phyloP scores from a whole-genome alignment of 2,888 invertebrate genomes.

The Strigamia transsilvanica region DNA sequence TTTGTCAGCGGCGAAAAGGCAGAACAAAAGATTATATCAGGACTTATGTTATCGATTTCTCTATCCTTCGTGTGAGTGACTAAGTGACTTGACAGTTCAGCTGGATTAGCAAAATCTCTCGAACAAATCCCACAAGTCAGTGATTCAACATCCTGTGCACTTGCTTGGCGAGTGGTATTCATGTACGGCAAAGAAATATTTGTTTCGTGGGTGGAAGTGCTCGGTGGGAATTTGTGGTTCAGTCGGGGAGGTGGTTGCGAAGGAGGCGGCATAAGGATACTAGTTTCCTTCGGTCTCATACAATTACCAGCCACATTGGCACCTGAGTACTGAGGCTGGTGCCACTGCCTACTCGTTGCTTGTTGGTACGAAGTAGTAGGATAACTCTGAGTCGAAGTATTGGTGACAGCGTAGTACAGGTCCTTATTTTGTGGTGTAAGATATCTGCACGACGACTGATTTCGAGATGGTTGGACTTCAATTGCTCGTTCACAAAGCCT shows the following conservation, averaged over 20 bases:
- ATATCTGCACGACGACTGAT: not conserved
- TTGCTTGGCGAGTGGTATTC: too few species aligned
- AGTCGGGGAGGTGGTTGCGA: not conserved
- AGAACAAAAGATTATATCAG: slow-evolving; percentile 28
- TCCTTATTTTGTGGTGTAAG: not conserved
- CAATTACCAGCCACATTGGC: not conserved
- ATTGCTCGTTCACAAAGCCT: not conserved
- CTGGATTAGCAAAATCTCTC: not conserved
- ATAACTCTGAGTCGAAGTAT: not conserved
- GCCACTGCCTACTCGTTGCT: not conserved
- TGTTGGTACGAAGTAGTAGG: not conserved
- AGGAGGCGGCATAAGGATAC: not conserved
- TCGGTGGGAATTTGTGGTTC: not conserved
- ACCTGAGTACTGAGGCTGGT: not conserved
- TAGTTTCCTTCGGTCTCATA: not conserved
- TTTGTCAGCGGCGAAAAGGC: too few species aligned
- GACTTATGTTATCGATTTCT: not conserved
- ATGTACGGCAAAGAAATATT: too few species aligned
- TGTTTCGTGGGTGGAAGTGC: not conserved
- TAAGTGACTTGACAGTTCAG: slow-evolving; percentile 16
- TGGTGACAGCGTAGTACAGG: not conserved
- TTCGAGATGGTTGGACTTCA: not conserved
- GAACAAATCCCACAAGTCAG: slow-evolving; percentile 37
- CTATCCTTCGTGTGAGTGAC: not conserved
- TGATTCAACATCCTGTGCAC: not conserved